phyloP scores from a whole-genome alignment of 2,888 invertebrate genomes.

The Dicranocentrus wangi region DNA sequence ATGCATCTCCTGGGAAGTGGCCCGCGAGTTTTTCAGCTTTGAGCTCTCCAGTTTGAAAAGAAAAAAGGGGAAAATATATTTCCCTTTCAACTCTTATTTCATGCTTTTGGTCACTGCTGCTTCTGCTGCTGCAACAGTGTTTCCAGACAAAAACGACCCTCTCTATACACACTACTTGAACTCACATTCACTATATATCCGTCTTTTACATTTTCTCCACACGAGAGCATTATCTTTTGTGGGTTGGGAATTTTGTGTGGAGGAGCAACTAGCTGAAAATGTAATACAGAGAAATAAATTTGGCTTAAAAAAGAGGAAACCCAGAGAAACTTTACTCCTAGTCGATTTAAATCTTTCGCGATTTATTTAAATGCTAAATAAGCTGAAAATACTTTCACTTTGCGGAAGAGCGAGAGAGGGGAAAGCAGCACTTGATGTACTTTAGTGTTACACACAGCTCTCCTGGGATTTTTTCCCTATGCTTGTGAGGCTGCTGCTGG shows the following conservation, averaged over 20 bases:
- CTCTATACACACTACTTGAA: constrained; percentile 26
- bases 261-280: constrained; percentile 25
- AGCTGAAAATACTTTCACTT: constrained; percentile 62
- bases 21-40: no score
- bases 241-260: constrained; percentile 36
- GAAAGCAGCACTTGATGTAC: constrained; percentile 16
- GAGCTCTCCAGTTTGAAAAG: neutral
- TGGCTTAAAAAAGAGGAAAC: constrained; percentile 37
- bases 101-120: constrained; percentile 48
- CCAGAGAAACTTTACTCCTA: constrained; percentile 34
- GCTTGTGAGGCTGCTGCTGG: constrained; percentile 25
- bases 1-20: constrained; percentile 47
- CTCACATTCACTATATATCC: neutral
- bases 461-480: constrained; percentile 31
- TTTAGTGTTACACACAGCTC: constrained; percentile 42
- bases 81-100: constrained; percentile 20
- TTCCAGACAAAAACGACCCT: neutral
- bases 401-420: constrained; percentile 12
- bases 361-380: constrained; percentile 66
- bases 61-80: neutral
- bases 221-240: constrained; percentile 37
- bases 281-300: constrained; percentile 50
- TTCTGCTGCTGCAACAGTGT: no score
- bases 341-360: constrained; percentile 60
- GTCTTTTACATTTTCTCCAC: neutral